phyloP scores from a whole-genome alignment of 2,888 invertebrate genomes.

The Uropetala carovei region DNA sequence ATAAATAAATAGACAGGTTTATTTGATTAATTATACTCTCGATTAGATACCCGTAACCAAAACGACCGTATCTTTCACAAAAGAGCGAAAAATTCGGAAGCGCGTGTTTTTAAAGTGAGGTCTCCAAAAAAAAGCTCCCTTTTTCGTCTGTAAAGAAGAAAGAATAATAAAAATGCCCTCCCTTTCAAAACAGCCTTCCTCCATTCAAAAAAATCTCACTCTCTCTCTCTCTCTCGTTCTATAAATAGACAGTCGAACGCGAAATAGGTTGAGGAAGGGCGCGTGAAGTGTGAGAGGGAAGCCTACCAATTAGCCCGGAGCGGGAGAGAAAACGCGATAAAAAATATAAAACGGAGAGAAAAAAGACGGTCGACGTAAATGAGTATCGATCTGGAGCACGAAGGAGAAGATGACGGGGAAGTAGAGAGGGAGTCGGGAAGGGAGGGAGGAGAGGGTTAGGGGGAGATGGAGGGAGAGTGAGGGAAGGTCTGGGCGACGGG shows the following conservation, averaged over 20 bases:
- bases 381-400: background rate
- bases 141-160: background rate
- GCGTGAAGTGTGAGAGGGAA: background rate
- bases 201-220: background rate
- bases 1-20: no score
- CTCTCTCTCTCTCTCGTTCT: background rate
- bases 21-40: no score
- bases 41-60: no score
- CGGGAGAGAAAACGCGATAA: background rate
- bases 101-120: background rate
- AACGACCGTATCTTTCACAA: no score
- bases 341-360: background rate
- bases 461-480: background rate
- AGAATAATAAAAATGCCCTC: constrained; percentile 7
- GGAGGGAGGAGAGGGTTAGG: background rate
- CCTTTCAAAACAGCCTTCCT: background rate
- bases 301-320: background rate
- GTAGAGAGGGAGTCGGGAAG: background rate
- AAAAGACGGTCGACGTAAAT: background rate
- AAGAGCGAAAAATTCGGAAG: background rate
- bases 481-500: background rate
- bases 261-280: constrained; percentile 58
- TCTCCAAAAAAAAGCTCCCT: background rate
- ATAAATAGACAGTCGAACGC: constrained; percentile 17
- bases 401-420: background rate